Conservation (phyloP, 2,113 vertebrate species). For the Addax nasomaculatus region DNA sequence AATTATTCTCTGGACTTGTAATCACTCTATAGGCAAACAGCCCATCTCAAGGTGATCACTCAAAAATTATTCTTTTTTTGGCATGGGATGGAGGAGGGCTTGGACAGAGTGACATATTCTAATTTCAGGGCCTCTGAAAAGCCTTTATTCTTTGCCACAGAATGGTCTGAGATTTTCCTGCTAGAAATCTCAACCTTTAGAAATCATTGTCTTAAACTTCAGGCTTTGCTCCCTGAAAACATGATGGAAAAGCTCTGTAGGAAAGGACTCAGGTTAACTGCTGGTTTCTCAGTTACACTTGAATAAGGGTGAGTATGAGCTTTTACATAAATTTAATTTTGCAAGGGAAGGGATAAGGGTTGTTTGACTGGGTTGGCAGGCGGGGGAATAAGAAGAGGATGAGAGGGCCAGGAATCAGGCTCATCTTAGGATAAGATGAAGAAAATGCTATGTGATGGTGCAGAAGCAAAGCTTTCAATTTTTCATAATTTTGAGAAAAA, state of each 20-base stretch:
- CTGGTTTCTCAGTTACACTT: background rate
- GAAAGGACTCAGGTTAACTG: background rate
- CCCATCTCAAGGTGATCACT: background rate
- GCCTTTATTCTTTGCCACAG: background rate
- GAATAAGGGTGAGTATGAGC: background rate
- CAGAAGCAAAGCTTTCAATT: background rate
- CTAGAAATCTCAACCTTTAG: constrained; percentile 18
- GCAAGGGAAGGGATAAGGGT: background rate
- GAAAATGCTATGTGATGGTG: background rate
- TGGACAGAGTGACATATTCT: background rate
- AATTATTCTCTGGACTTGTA: background rate
- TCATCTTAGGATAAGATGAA: background rate
- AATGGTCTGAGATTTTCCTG: background rate
- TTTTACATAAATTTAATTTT: constrained; percentile 50
- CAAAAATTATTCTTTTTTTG: background rate
- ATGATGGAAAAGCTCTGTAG: background rate
- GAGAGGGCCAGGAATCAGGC: background rate
- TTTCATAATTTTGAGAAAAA: background rate
- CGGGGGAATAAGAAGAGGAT: background rate
- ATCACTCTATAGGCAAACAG: background rate
- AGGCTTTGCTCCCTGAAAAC: constrained; percentile 18
- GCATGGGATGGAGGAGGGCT: too few species aligned
- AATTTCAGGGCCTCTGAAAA: constrained; percentile 1
- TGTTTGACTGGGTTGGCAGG: background rate
- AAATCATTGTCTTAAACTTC: constrained; percentile 14